Base-by-base conservation (phyloP, 2,888 invertebrate species). In the Willowsia nigromaculata region DNA sequence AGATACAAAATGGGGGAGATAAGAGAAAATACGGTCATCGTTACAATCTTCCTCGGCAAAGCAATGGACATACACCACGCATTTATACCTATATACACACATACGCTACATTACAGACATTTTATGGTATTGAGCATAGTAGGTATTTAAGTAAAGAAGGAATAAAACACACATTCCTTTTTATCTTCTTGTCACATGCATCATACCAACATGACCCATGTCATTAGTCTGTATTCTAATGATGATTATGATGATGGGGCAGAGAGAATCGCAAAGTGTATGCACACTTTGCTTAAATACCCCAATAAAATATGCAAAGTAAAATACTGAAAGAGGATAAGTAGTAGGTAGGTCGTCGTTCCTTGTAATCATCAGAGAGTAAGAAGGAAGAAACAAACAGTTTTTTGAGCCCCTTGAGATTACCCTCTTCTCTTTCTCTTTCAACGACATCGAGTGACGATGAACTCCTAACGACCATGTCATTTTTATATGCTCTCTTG, bases 1-100 rank as follows among this genome's bases (percentile, higher is more conserved):
- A 62, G 59, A 22, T 25, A 62, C 27, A 62, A 4, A 27, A 13
- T 27, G 59, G 27, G 18, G 27, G 13, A 62, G 59, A 62, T 62
- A 62, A 62, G 59, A 9, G 59, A 62, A 62, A 62, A 62, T 62
- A 62, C 59, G 59, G 59, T 11, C 59, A 62, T 62, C 59, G 15
- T 27, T 13, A n/a, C 5, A 27, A 62, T 62, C 59, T 4, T 62
- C 22, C 25, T 62, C 53, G 2, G 5, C 53, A 18, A 18, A n/a
- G n/a, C n/a, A n/a, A n/a, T n/a, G n/a, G n/a, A n/a, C n/a, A n/a
- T n/a, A n/a, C n/a, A n/a, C n/a, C n/a, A n/a, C n/a, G n/a, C n/a
- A n/a, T n/a, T n/a, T n/a, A n/a, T n/a, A n/a, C n/a, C n/a, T n/a
- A n/a, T n/a, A n/a, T n/a, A n/a, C n/a, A n/a, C n/a, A n/a, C n/a